These are phyloP conservation scores for Ditula angustiorana DNA, from an alignment of 2,888 invertebrate genomes.

Conservation along the genomic window DNA sequence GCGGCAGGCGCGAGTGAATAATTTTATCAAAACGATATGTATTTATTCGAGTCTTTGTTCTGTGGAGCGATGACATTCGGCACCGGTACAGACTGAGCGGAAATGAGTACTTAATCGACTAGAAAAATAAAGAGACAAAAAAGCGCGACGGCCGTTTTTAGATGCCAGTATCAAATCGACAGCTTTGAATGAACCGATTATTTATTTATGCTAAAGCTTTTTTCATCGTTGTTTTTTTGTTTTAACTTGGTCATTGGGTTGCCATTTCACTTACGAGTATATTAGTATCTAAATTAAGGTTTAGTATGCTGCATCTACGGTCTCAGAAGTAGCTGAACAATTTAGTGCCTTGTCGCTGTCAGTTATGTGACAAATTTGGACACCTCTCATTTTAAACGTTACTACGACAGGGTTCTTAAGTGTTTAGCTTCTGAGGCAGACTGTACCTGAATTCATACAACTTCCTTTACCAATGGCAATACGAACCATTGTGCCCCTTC, in stretches of 20 bases:
- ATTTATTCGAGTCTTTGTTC: constrained; percentile 74
- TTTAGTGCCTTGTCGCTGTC: no score
- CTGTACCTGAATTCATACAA: no score
- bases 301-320: no score
- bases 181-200: not conserved
- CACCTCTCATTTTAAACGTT: no score
- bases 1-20: constrained; percentile 43
- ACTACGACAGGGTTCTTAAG: no score
- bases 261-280: no score
- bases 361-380: no score
- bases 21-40: constrained; percentile 64
- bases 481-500: not conserved
- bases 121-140: not conserved
- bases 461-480: not conserved
- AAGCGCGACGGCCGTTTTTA: not conserved
- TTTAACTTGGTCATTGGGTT: no score
- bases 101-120: constrained; percentile 8
- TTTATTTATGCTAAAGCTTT: not conserved
- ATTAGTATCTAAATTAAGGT: no score
- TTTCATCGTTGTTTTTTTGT: not conserved
- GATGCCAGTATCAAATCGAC: not conserved
- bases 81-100: constrained; percentile 47
- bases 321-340: no score
- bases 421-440: no score
- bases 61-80: constrained; percentile 70